phyloP scores from a whole-genome alignment of 37 sponge, comb jelly and placozoan species.

The Ianthella basta region DNA sequence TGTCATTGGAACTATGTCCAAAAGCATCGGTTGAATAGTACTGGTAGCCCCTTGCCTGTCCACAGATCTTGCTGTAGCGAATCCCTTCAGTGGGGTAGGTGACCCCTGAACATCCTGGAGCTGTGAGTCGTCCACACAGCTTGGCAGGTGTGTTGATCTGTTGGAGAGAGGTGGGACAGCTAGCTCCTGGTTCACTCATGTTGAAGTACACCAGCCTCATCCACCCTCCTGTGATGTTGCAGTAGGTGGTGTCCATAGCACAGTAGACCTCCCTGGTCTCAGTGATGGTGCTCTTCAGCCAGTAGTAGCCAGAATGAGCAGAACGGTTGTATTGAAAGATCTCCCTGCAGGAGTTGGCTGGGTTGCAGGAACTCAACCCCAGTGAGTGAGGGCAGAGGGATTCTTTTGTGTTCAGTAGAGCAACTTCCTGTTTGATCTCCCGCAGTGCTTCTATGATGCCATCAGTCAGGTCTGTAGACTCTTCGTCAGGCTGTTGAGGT shows the following conservation, averaged over 20 bases:
- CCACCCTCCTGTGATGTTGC: conserved; percentile 18
- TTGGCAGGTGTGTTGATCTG: background rate
- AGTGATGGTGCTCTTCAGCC: background rate
- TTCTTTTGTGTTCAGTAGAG: background rate
- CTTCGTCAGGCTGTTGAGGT: background rate
- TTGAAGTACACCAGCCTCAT: conserved; percentile 14
- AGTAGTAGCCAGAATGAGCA: background rate
- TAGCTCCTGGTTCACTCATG: conserved; percentile 10
- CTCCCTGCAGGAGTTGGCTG: conserved; percentile 11
- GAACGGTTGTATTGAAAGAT: background rate
- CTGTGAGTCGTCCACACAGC: background rate
- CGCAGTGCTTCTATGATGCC: background rate
- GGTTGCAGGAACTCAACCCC: background rate
- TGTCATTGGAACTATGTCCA: background rate
- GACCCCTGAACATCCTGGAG: background rate
- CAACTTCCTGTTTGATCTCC: background rate
- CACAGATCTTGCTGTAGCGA: conserved; percentile 27
- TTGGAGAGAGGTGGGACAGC: background rate
- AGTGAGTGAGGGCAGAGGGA: background rate
- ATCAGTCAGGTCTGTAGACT: no score
- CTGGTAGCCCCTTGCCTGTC: conserved; percentile 32
- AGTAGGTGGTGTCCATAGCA: background rate
- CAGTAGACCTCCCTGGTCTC: conserved; percentile 1
- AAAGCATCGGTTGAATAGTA: conserved; percentile 11
- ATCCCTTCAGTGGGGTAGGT: background rate